These are phyloP conservation scores for Momotus momota DNA, from an alignment of 2,797 vertebrate species.

Conservation along the genomic window DNA sequence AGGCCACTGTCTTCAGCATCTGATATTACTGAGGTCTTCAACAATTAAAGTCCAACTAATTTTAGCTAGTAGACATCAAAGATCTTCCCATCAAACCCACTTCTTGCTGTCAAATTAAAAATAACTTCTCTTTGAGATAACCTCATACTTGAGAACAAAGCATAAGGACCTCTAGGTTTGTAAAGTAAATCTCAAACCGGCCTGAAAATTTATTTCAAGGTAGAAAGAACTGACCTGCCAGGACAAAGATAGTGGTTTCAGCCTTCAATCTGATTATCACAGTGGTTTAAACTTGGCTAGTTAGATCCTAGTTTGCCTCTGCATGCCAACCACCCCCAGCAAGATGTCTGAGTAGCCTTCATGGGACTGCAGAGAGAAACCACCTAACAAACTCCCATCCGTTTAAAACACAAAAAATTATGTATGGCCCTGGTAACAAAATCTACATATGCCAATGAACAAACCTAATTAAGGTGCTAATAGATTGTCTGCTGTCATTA, in stretches of 20 bases:
- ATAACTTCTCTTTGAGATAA: accelerated
- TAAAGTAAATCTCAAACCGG: neutral
- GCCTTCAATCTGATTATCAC: neutral
- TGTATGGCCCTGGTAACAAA: neutral
- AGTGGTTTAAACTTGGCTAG: neutral
- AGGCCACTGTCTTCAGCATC: neutral
- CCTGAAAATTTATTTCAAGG: neutral
- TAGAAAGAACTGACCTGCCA: neutral
- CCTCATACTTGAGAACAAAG: neutral
- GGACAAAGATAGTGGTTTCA: neutral
- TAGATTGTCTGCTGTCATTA: neutral
- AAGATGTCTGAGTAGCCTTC: neutral
- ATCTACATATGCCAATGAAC: neutral
- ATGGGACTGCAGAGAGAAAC: neutral
- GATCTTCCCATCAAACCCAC: neutral
- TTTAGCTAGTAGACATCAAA: neutral
- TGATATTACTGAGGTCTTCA: neutral
- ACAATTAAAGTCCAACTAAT: neutral
- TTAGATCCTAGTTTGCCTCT: neutral
- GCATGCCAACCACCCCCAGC: neutral
- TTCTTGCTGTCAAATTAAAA: neutral
- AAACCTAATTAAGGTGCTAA: neutral
- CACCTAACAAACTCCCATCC: neutral
- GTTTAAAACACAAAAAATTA: neutral
- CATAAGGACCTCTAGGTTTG: neutral